These are phyloP conservation scores for Trachelipus rathkii DNA, from an alignment of 1,140 invertebrate genomes.

Conservation along the genomic window DNA sequence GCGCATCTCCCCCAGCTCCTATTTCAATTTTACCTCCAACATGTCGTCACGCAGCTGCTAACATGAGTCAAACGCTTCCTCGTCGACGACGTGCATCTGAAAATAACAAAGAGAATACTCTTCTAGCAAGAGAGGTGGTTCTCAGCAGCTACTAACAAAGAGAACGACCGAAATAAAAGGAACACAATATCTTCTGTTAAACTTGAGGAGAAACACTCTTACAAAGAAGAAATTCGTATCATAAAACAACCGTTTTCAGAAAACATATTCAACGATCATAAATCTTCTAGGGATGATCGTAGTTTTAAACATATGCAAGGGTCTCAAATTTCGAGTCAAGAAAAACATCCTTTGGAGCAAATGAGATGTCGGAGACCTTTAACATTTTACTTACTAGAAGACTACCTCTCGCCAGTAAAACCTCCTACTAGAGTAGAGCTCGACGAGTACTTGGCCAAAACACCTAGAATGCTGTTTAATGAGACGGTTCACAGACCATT, in stretches of 20 bases:
- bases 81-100: constrained; percentile 34
- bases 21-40: constrained; percentile 42
- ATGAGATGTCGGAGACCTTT: constrained; percentile 32
- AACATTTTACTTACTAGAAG: constrained; percentile 42
- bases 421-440: constrained; percentile 37
- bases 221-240: neutral
- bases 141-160: constrained; percentile 21
- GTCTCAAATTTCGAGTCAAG: constrained; percentile 14
- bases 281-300: neutral
- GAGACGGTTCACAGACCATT: constrained; percentile 33
- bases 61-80: constrained; percentile 38
- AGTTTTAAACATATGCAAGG: constrained; percentile 8
- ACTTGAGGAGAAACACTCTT: neutral
- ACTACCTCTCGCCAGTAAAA: constrained; percentile 41
- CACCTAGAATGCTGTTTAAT: constrained; percentile 38
- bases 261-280: constrained; percentile 14
- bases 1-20: constrained; percentile 32
- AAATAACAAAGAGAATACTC: constrained; percentile 26
- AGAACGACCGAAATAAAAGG: constrained; percentile 8
- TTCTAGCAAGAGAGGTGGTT: constrained; percentile 38
- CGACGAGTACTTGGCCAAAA: constrained; percentile 37
- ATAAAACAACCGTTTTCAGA: constrained; percentile 22
- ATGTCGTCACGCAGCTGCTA: constrained; percentile 30
- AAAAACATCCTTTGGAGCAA: constrained; percentile 23
- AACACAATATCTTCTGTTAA: neutral